Evolutionary conservation across 2,888 invertebrate genomes (phyloP).

Genomic region (Drosophila parthenogenetica): DNA sequence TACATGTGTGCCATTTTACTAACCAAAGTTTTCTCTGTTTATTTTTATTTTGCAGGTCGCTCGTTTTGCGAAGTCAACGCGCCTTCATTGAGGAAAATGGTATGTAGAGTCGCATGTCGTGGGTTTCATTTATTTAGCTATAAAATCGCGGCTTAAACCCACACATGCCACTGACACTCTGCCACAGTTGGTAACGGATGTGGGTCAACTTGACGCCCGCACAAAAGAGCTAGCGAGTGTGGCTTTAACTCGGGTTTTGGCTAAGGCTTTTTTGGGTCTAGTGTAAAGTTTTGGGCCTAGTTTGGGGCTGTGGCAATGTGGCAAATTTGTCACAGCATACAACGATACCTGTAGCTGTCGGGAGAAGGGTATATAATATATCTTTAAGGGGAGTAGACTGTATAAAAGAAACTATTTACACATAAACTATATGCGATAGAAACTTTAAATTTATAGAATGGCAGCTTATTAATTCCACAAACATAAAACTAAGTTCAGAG

Average conservation of each 20-base stretch:
- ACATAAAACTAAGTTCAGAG: too few relatives aligned
- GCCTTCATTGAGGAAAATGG: slow-evolving; percentile 84
- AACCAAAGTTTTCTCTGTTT: slow-evolving; percentile 32
- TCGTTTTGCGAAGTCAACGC: slow-evolving; percentile 84
- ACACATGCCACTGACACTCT: slow-evolving; percentile 62
- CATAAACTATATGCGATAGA: too few relatives aligned
- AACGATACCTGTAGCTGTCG: background rate
- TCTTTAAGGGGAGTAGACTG: too few relatives aligned
- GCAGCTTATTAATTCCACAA: too few relatives aligned
- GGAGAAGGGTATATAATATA: background rate
- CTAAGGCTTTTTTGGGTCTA: background rate
- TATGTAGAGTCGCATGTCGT: slow-evolving; percentile 70
- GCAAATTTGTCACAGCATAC: slow-evolving; percentile 65
- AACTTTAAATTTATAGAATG: too few relatives aligned
- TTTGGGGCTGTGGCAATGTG: slow-evolving; percentile 18
- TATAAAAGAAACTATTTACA: too few relatives aligned
- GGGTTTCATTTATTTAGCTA: slow-evolving; percentile 54
- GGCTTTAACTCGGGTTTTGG: slow-evolving; percentile 10
- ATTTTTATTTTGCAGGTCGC: slow-evolving; percentile 78
- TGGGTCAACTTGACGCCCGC: slow-evolving; percentile 77
- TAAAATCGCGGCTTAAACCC: slow-evolving; percentile 61
- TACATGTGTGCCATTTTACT: slow-evolving; percentile 14
- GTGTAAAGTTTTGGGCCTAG: background rate
- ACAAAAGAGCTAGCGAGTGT: slow-evolving; percentile 39
- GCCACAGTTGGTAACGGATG: slow-evolving; percentile 49